These are phyloP conservation scores for Beaufortia kweichowensis DNA, from an alignment of 2,113 vertebrate species.

Conservation along the genomic window DNA sequence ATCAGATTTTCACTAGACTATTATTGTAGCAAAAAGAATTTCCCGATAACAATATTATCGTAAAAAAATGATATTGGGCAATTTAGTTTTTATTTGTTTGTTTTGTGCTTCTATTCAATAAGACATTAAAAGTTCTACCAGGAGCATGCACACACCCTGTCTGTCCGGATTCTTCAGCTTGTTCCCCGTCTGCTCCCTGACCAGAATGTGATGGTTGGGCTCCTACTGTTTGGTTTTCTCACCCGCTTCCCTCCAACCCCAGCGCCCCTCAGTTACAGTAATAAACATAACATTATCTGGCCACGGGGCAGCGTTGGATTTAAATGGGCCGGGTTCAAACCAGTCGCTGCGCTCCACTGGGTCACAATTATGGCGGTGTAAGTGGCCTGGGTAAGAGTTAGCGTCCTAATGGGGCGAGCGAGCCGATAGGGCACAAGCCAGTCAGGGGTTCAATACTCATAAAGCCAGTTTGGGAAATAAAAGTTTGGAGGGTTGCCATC, in stretches of 20 bases:
- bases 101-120: too few species aligned
- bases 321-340: slow-evolving; percentile 1
- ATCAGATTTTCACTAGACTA: too few species aligned
- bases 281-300: slow-evolving; percentile 24
- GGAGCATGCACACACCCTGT: slow-evolving; percentile 27
- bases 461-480: background rate
- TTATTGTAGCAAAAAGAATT: too few species aligned
- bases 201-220: slow-evolving; percentile 57
- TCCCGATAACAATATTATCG: too few species aligned
- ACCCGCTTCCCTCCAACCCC: slow-evolving; percentile 17
- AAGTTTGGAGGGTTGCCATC: background rate
- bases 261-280: slow-evolving; percentile 18
- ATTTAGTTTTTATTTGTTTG: too few species aligned
- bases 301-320: background rate
- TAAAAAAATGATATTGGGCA: too few species aligned
- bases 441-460: background rate
- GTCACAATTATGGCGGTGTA: background rate
- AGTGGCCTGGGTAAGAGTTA: background rate
- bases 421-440: background rate
- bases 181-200: slow-evolving; percentile 30
- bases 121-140: slow-evolving; percentile 27
- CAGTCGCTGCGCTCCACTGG: background rate
- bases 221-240: slow-evolving; percentile 58
- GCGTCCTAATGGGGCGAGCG: background rate
- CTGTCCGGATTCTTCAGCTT: slow-evolving; percentile 29